Base-by-base conservation (phyloP, 2,797 vertebrate species). In the Hydrolagus colliei region DNA sequence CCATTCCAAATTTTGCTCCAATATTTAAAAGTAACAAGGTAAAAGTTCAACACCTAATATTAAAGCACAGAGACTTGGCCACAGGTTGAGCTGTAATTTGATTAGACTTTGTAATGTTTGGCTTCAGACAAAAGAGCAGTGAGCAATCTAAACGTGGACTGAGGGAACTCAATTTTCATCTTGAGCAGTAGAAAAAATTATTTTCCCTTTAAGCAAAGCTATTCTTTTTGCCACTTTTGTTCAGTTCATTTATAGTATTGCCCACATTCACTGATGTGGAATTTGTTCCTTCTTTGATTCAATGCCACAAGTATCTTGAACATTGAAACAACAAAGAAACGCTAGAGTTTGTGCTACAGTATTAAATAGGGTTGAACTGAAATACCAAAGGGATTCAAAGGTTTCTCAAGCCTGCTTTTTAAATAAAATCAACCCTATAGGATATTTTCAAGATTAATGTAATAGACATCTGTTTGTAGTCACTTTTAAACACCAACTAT, bases 131-230 rank as follows among this genome's bases (percentile, higher is more conserved):
- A 67, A 18, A 18, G 75, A n/a, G 18, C 35, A 35, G 27, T 62
- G 63, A 79, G n/a, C 6, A 52, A 65, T 41, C 62, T 35, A 32
- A 22, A 68, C 67, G 22, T 82, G 78, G 62, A 9, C 78, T 67
- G 6, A 67, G 27, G 62, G 35, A 80, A 27, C 27, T 67, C 12
- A 80, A 32, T 67, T 67, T 80, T 5, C 22, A 9, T 22, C 27
- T 80, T 13, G 32, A 80, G 78, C 78, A 79, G 77, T 12, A 27
- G 20, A 22, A 80, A 67, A 27, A 7, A 67, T 80, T 80, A 67
- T 80, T 65, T 65, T 80, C 22, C 22, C 32, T 22, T 80, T 32
- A 80, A 16, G 22, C 16, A 80, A 80, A 67, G 14, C 27, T 9
- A 27, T 80, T 67, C 22, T 80, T 22, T 14, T 63, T 67, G 8